A percentile compares a stretch with the other conserved stretches of the same genome.
Evolutionary conservation across 2,113 vertebrate species (phyloP).

Genomic region (Crotalus helleri): DNA sequence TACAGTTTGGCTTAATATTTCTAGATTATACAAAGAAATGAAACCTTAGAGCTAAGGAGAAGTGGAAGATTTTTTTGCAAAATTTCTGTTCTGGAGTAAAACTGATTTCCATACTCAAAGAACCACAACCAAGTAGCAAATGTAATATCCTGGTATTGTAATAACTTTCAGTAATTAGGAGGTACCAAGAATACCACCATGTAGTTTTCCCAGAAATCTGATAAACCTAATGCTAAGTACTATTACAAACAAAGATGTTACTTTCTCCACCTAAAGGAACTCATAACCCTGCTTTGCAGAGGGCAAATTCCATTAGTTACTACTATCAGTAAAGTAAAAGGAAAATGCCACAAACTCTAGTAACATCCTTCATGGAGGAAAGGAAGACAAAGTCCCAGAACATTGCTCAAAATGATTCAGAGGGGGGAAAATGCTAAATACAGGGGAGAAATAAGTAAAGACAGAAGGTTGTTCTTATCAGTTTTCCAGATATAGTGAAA

Average conservation of each 20-base stretch:
- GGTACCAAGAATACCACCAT: background rate
- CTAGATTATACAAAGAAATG: background rate
- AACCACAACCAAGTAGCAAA: background rate
- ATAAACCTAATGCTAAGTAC: background rate
- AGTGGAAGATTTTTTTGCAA: background rate
- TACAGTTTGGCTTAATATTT: background rate
- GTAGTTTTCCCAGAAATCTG: background rate
- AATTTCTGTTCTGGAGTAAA: background rate
- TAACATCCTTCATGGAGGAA: background rate
- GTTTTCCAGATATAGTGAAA: constrained; percentile 16
- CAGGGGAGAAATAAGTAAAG: constrained; percentile 50
- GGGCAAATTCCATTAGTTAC: background rate
- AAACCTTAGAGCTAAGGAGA: background rate
- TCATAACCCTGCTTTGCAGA: background rate
- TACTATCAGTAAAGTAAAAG: background rate
- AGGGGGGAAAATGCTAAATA: constrained; percentile 40
- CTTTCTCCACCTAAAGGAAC: background rate
- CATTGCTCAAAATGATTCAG: constrained; percentile 34
- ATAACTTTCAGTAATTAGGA: background rate
- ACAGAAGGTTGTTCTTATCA: constrained; percentile 34
- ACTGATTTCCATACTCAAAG: background rate
- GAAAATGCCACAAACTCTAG: background rate
- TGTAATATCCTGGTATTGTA: background rate
- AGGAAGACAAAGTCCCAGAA: background rate
- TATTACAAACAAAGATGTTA: background rate